Percentiles rank a stretch among this genome's conserved stretches.
phyloP scores from a whole-genome alignment of 2,113 vertebrate genomes.

The Mobula hypostoma region DNA sequence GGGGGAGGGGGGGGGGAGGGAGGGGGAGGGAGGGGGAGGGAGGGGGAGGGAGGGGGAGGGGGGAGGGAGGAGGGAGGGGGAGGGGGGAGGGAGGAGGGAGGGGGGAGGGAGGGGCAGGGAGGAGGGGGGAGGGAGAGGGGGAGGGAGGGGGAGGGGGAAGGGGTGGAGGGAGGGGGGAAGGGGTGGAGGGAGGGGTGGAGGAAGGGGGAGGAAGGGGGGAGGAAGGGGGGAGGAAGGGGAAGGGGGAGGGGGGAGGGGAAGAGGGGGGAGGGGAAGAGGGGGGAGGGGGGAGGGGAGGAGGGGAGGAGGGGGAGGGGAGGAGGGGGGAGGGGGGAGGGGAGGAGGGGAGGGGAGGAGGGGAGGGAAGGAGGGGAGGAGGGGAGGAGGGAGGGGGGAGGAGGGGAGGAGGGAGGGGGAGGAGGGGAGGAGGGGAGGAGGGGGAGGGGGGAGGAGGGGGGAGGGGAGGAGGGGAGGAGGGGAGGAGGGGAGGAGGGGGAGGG shows the following conservation, averaged over 20 bases:
- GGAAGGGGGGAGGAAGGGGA: too few species aligned
- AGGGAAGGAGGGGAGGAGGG: too few species aligned
- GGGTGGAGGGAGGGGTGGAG: fast-evolving
- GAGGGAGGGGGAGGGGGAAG: neutral
- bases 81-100: neutral
- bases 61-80: too few species aligned
- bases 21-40: too few species aligned
- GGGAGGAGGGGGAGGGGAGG: neutral
- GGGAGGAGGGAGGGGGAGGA: neutral
- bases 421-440: neutral
- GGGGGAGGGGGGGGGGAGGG: too few species aligned
- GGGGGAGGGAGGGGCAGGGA: neutral
- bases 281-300: neutral
- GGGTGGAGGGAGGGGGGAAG: too few species aligned
- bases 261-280: too few species aligned
- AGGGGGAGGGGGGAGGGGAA: neutral
- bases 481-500: too few species aligned
- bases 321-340: neutral
- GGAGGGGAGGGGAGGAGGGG: neutral
- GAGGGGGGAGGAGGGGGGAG: neutral
- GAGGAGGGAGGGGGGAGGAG: too few species aligned
- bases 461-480: too few species aligned
- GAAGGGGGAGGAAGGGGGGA: neutral
- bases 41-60: too few species aligned
- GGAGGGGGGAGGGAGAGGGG: neutral